Percentiles rank a stretch among this genome's conserved stretches.
Conservation (phyloP, 2,797 vertebrate species). For the Squalus acanthias region DNA sequence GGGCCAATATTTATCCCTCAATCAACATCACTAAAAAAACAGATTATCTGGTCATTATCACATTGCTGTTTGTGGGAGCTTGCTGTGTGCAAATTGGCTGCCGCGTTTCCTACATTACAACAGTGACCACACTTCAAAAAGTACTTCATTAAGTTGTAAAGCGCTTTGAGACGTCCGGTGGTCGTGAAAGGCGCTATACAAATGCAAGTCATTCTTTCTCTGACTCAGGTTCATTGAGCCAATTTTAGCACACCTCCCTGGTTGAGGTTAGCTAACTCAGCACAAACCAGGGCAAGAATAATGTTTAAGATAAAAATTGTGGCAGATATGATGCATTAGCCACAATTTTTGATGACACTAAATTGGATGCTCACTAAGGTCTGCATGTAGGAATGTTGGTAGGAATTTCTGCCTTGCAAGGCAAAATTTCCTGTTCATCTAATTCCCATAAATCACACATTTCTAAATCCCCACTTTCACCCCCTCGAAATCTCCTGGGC, state of each 20-base stretch:
- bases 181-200: too few relatives aligned
- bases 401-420: not conserved
- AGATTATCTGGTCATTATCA: too few relatives aligned
- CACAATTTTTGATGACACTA: slow-evolving; percentile 31
- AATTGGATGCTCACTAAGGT: slow-evolving; percentile 17
- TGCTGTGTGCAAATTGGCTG: too few relatives aligned
- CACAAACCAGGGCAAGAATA: not conserved
- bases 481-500: slow-evolving; percentile 25
- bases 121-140: too few relatives aligned
- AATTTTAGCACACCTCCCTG: not conserved
- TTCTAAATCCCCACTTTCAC: slow-evolving; percentile 18
- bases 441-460: slow-evolving; percentile 28
- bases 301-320: slow-evolving; percentile 26
- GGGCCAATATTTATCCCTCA: too few relatives aligned
- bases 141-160: too few relatives aligned
- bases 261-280: slow-evolving; percentile 6
- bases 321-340: slow-evolving; percentile 18
- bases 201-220: not conserved
- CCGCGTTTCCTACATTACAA: too few relatives aligned
- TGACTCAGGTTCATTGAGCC: not conserved
- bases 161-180: too few relatives aligned
- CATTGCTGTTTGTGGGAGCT: too few relatives aligned
- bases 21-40: too few relatives aligned
- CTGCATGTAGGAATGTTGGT: not conserved
- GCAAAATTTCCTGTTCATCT: slow-evolving; percentile 18